Evolutionary conservation across 2,797 vertebrate genomes (phyloP).

Genomic region (Clarias fuscus): DNA sequence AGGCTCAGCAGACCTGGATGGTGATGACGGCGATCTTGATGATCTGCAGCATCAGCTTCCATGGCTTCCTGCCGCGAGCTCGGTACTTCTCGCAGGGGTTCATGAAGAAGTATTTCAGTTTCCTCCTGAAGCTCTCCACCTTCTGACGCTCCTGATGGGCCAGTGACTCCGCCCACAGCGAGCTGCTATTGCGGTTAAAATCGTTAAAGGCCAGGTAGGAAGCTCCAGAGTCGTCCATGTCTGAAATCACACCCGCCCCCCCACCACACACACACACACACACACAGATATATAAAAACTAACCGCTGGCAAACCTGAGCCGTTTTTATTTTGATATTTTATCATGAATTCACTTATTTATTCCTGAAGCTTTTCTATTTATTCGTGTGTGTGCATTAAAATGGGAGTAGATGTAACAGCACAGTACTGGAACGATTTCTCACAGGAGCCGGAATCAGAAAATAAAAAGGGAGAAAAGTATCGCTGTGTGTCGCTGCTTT

Average conservation of each 20-base stretch:
- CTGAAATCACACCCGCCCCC: slow-evolving; percentile 45
- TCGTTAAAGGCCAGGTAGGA: slow-evolving; percentile 44
- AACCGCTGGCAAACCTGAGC: too few species aligned
- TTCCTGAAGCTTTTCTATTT: too few species aligned
- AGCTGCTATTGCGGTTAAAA: slow-evolving; percentile 13
- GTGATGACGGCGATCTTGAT: slow-evolving; percentile 93
- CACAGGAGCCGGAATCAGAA: too few species aligned
- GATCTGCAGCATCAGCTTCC: slow-evolving; percentile 93
- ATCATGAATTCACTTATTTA: too few species aligned
- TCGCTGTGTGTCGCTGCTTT: too few species aligned
- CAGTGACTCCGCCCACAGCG: slow-evolving; percentile 43
- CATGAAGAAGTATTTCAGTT: slow-evolving; percentile 96
- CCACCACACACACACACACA: background rate
- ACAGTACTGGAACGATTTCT: too few species aligned
- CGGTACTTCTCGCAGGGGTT: slow-evolving; percentile 96
- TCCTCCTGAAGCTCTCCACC: slow-evolving; percentile 84
- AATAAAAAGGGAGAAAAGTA: too few species aligned
- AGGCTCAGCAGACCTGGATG: slow-evolving; percentile 77
- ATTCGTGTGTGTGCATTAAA: too few species aligned
- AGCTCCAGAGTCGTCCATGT: slow-evolving; percentile 64
- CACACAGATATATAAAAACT: too few species aligned
- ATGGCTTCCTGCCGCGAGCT: slow-evolving; percentile 91
- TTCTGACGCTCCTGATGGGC: slow-evolving; percentile 44
- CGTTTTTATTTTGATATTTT: too few species aligned
- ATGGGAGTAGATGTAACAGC: too few species aligned